These are phyloP conservation scores for Luscinia megarhynchos DNA, from an alignment of 2,797 vertebrate genomes.

Conservation along the genomic window DNA sequence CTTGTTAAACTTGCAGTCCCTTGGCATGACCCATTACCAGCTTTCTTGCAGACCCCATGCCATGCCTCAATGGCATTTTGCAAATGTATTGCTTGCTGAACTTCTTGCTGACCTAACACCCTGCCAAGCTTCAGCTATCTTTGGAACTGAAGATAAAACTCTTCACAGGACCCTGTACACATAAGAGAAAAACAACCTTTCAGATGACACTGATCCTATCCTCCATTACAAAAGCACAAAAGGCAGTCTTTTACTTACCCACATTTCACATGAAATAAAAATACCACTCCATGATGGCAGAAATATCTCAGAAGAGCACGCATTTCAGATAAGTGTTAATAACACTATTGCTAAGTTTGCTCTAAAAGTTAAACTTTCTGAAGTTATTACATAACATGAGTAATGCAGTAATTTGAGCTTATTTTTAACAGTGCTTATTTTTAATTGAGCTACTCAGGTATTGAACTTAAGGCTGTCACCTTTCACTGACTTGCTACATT, in stretches of 20 bases:
- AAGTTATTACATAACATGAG: constrained; percentile 41
- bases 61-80: background rate
- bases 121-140: background rate
- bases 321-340: background rate
- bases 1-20: background rate
- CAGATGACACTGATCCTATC: background rate
- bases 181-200: background rate
- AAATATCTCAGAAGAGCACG: background rate
- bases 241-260: background rate
- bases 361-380: constrained; percentile 4
- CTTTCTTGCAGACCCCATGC: background rate
- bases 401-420: constrained; percentile 37
- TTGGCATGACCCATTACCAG: background rate
- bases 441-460: constrained; percentile 10
- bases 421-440: constrained; percentile 36
- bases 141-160: background rate
- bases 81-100: background rate
- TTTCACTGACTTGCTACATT: background rate
- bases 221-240: background rate
- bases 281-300: background rate
- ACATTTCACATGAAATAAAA: background rate
- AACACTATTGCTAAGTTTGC: background rate
- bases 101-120: background rate
- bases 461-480: background rate
- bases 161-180: background rate